These are phyloP conservation scores for Campoplex capitator DNA, from an alignment of 2,888 invertebrate species.

Conservation along the genomic window DNA sequence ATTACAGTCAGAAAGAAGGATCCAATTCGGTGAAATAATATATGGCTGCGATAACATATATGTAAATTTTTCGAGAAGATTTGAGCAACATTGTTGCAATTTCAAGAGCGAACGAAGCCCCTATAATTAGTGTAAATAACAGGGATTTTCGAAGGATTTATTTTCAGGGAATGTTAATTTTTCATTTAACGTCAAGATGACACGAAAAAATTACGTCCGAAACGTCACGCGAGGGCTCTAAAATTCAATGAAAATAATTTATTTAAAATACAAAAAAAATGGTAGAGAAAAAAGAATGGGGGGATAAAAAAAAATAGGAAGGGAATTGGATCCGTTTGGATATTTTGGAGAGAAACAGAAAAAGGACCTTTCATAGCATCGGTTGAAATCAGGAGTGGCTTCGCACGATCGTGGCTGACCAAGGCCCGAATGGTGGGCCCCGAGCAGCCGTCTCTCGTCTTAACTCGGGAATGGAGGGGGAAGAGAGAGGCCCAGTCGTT, in stretches of 20 bases:
- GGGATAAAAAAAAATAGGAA: slow-evolving; percentile 17
- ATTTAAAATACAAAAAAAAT: no score
- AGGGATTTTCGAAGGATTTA: neutral
- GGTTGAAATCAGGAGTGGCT: slow-evolving; percentile 75
- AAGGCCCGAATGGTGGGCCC: slow-evolving; percentile 64
- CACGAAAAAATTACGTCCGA: slow-evolving; percentile 2
- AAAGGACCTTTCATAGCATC: slow-evolving; percentile 49
- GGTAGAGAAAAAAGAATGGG: neutral
- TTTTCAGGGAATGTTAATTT: neutral
- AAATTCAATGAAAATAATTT: neutral
- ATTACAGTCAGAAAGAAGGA: neutral
- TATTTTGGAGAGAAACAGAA: slow-evolving; percentile 33
- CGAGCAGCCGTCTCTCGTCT: slow-evolving; percentile 48
- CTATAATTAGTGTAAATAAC: slow-evolving; percentile 1
- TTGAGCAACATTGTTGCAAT: neutral
- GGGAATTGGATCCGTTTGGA: neutral
- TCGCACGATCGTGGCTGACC: slow-evolving; percentile 58
- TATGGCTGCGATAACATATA: neutral
- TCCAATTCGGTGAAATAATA: neutral
- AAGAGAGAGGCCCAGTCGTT: slow-evolving; percentile 52
- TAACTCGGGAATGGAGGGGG: slow-evolving; percentile 46
- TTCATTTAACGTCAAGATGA: slow-evolving; percentile 1
- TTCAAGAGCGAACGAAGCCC: neutral
- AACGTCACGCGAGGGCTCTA: slow-evolving; percentile 7
- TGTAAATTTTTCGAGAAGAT: neutral